Base-by-base conservation (phyloP, 2,888 invertebrate genomes). In the Amblyjoppa fuscipennis region DNA sequence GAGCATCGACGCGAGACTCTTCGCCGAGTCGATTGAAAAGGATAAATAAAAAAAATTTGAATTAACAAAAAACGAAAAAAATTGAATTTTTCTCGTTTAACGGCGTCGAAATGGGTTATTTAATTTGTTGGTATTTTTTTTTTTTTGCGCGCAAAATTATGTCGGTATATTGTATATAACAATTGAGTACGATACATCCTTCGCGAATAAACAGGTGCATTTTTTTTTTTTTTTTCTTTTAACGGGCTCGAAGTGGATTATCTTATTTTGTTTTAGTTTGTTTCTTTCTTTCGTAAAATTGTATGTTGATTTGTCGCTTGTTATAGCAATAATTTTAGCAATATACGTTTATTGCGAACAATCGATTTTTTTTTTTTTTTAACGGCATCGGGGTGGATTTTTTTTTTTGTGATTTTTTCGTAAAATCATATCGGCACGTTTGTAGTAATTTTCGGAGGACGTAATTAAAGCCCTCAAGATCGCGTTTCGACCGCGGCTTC, bases 1-100 rank as follows among this genome's bases (percentile, higher is more conserved):
- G 7, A 49, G 41, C 38, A 83, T 87, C 86, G 87, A 89, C 87
- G 87, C 85, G 87, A 86, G 87, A 86, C 87, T 83, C 84, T 74
- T 84, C 80, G 87, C 87, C 87, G 86, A 88, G 84, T 86, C 83
- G 66, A 81, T 56, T 20, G 1, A 20, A 53, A 53, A 20, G 20
- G 20, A 20, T 20, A 20, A 20, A 20, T 20, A 20, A 20, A 13
- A n/a, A 75, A 69, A 53, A 53, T 5, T 20, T 20, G 20, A 34
- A 31, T 31, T 70, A 75, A 70, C 66, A 71, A 81, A 81, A 59
- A n/a, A 75, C n/a, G 25, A 20, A 41, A 71, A 76, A 7, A 73
- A 34, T 9, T 31, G 34, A 34, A 16, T 6, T 41, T 13, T 25
- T 61, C 5, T 61, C 20, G 20, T 20, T 3, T 11, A 59, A 61